Evolutionary conservation across 2,797 vertebrate species (phyloP).

Genomic region (Danio tinwini): DNA sequence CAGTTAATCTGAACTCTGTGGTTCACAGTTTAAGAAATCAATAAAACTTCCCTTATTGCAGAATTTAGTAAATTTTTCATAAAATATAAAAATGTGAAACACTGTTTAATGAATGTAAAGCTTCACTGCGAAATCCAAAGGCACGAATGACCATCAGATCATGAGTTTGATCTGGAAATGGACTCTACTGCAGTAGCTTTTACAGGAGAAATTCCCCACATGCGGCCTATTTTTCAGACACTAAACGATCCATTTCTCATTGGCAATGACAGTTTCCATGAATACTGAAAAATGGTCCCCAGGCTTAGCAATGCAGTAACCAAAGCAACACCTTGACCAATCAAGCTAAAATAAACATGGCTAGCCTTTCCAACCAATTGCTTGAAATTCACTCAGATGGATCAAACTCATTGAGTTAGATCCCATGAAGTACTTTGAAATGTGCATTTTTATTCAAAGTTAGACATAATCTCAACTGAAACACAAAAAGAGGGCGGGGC

Average conservation of each 20-base stretch:
- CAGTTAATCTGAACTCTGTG: background rate
- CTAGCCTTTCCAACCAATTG: background rate
- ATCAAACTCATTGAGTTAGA: background rate
- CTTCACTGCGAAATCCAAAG: background rate
- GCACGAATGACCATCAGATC: background rate
- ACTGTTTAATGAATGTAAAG: background rate
- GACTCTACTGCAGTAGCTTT: background rate
- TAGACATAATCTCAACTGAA: no score
- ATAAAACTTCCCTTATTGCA: background rate
- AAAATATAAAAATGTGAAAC: background rate
- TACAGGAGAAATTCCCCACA: background rate
- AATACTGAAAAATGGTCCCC: background rate
- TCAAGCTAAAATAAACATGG: background rate
- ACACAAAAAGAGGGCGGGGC: no score
- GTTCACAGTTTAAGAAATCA: background rate
- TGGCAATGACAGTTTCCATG: background rate
- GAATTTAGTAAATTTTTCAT: no score
- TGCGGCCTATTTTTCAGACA: background rate
- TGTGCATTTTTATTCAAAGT: no score
- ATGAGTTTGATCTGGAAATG: background rate
- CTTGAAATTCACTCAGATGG: background rate
- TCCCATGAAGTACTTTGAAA: no score
- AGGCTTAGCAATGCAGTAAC: constrained; percentile 6
- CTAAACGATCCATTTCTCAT: background rate
- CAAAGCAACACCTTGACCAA: background rate